Percentiles rank a stretch among this genome's conserved stretches.
phyloP scores from a whole-genome alignment of 2,888 invertebrate species.

The Lysandra coridon region DNA sequence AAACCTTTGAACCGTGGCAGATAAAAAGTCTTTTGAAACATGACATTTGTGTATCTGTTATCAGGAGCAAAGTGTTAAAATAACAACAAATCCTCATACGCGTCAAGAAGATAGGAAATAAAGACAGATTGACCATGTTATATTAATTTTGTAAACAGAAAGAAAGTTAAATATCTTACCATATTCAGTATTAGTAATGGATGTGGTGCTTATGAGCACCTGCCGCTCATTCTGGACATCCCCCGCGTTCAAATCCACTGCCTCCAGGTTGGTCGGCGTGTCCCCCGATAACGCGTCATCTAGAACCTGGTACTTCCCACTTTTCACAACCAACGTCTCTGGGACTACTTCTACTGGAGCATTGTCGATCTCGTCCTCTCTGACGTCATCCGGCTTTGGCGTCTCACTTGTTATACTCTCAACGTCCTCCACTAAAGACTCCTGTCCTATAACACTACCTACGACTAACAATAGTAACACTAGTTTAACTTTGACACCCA shows the following conservation, averaged over 20 bases:
- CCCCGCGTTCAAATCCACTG: constrained; percentile 53
- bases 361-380: constrained; percentile 44
- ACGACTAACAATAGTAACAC: constrained; percentile 59
- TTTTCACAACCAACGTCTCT: constrained; percentile 56
- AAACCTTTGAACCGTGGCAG: neutral
- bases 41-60: neutral
- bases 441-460: constrained; percentile 67
- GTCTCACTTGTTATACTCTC: constrained; percentile 53
- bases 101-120: no score
- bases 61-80: neutral
- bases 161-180: constrained; percentile 50
- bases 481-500: constrained; percentile 64
- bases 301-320: constrained; percentile 67
- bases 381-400: constrained; percentile 41
- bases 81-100: neutral
- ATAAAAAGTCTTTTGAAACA: neutral
- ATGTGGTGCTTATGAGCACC: constrained; percentile 54
- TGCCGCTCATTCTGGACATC: constrained; percentile 62
- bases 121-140: no score
- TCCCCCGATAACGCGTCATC: constrained; percentile 60
- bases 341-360: constrained; percentile 54
- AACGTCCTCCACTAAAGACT: constrained; percentile 52
- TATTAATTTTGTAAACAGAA: no score
- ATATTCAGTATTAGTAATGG: constrained; percentile 59
- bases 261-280: constrained; percentile 54